Conservation (phyloP, 2,888 invertebrate genomes). For the Tineola bisselliella region DNA sequence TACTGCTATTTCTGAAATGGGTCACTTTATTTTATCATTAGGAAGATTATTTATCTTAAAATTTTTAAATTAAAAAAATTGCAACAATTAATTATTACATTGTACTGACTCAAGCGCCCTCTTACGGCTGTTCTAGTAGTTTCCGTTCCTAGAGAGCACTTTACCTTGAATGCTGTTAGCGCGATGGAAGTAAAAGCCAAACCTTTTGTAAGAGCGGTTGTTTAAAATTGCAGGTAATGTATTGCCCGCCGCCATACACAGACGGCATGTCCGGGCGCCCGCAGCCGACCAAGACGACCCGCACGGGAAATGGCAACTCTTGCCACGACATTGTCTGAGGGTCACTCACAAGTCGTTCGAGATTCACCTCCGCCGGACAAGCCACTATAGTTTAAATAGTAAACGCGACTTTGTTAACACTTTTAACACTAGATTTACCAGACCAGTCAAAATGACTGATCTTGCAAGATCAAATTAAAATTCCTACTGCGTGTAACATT, state of each 20-base stretch:
- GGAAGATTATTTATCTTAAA: too few species aligned
- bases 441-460: too few species aligned
- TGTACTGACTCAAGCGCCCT: too few species aligned
- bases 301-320: conserved; percentile 75
- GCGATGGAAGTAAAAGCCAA: background rate
- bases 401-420: background rate
- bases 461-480: too few species aligned
- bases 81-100: too few species aligned
- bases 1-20: conserved; percentile 12
- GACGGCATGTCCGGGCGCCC: conserved; percentile 54
- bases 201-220: background rate
- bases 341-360: conserved; percentile 44
- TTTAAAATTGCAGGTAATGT: conserved; percentile 58
- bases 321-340: conserved; percentile 68
- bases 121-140: too few species aligned
- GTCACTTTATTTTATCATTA: conserved; percentile 13
- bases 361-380: conserved; percentile 31
- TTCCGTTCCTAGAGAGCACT: too few species aligned
- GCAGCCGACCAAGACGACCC: conserved; percentile 73
- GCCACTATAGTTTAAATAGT: conserved; percentile 41
- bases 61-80: too few species aligned
- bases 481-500: too few species aligned
- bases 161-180: too few species aligned
- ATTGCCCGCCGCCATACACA: conserved; percentile 63
- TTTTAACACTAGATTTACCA: too few species aligned